phyloP scores from a whole-genome alignment of 2,797 vertebrate genomes.

The Anomalospiza imberbis region DNA sequence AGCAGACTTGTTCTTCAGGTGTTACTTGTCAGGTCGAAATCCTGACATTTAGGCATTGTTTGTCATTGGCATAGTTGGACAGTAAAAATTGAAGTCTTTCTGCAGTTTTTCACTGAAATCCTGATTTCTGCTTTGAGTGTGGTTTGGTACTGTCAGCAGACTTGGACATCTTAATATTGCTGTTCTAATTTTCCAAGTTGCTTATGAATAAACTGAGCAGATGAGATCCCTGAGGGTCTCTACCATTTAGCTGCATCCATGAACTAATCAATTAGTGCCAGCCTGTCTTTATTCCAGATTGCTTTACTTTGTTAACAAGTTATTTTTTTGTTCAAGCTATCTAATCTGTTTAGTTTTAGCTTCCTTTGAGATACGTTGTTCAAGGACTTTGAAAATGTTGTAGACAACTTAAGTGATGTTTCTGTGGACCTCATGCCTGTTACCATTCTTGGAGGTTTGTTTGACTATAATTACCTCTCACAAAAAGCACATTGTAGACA shows the following conservation, averaged over 20 bases:
- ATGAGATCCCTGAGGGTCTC: not conserved
- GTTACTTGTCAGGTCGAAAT: not conserved
- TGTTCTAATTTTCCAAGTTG: not conserved
- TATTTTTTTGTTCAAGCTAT: not conserved
- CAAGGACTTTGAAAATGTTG: not conserved
- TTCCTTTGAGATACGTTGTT: not conserved
- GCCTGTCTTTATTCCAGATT: not conserved
- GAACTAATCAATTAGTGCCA: not conserved
- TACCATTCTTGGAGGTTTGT: not conserved
- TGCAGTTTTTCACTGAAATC: not conserved
- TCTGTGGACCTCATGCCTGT: not conserved
- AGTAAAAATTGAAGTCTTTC: not conserved
- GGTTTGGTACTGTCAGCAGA: not conserved
- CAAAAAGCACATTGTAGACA: not conserved
- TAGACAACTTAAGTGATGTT: not conserved
- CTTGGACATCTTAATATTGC: not conserved
- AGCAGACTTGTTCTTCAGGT: not conserved
- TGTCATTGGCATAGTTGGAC: not conserved
- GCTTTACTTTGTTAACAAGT: not conserved
- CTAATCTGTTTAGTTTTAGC: not conserved
- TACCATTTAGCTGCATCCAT: not conserved
- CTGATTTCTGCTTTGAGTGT: not conserved
- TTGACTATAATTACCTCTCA: not conserved
- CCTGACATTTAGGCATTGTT: not conserved
- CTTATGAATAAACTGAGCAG: not conserved